Evolutionary conservation across 2,797 vertebrate genomes (phyloP).

Genomic region (Epinephelus coioides): DNA sequence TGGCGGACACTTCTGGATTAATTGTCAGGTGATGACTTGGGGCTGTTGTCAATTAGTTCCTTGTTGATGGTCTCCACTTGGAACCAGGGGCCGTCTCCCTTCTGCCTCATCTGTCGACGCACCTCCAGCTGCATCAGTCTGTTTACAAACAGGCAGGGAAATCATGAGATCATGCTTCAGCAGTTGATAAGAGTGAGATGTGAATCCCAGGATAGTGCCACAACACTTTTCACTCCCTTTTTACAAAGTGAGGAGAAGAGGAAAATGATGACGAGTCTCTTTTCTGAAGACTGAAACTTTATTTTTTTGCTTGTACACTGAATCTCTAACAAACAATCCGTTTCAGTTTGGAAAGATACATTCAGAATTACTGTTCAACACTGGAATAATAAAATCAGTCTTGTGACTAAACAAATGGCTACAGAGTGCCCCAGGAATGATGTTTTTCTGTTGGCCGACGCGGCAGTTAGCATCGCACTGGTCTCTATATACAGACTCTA

Average conservation of each 20-base stretch:
- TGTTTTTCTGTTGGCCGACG: too few relatives aligned
- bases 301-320: background rate
- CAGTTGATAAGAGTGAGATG: background rate
- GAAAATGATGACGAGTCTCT: too few relatives aligned
- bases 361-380: background rate
- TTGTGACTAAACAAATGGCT: background rate
- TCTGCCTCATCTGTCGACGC: conserved; percentile 89
- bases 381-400: background rate
- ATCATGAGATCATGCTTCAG: background rate
- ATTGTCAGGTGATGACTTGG: conserved; percentile 90
- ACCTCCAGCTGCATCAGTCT: conserved; percentile 88
- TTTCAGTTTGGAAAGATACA: background rate
- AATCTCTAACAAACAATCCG: background rate
- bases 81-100: conserved; percentile 95
- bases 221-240: background rate
- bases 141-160: conserved; percentile 39
- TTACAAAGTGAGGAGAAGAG: background rate
- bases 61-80: conserved; percentile 85
- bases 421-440: too few relatives aligned
- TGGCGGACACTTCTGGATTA: conserved; percentile 72
- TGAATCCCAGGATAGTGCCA: background rate
- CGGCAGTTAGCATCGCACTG: too few relatives aligned
- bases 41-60: conserved; percentile 85
- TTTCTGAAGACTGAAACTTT: background rate
- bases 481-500: too few relatives aligned